These are phyloP conservation scores for Dascillus cervinus DNA, from an alignment of 2,888 invertebrate genomes.

Conservation along the genomic window DNA sequence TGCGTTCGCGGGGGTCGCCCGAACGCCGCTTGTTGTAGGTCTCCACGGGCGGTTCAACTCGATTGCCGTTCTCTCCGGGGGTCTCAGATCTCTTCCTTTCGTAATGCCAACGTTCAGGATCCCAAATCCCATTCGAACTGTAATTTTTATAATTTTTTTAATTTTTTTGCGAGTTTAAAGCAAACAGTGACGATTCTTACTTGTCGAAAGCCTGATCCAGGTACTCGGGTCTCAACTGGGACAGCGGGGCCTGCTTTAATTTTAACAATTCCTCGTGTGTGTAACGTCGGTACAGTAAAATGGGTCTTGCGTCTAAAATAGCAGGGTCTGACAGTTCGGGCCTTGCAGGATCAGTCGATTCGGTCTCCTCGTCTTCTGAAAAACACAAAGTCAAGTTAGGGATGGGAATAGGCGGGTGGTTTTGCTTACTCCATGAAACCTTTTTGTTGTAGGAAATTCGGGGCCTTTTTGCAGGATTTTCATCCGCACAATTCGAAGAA, in stretches of 20 bases:
- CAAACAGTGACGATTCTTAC: slow-evolving; percentile 41
- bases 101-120: slow-evolving; percentile 47
- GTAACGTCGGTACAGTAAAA: slow-evolving; percentile 46
- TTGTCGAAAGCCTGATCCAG: slow-evolving; percentile 50
- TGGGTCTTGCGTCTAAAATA: slow-evolving; percentile 50
- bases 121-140: slow-evolving; percentile 45
- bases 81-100: slow-evolving; percentile 54
- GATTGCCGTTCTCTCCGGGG: slow-evolving; percentile 54
- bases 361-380: no score
- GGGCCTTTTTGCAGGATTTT: no score
- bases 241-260: slow-evolving; percentile 60
- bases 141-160: no score
- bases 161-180: no score
- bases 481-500: no score
- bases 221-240: slow-evolving; percentile 66
- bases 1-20: slow-evolving; percentile 64
- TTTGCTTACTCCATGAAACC: slow-evolving; percentile 34
- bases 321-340: slow-evolving; percentile 45
- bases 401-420: no score
- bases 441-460: not conserved
- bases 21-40: slow-evolving; percentile 53
- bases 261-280: slow-evolving; percentile 64
- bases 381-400: no score
- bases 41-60: slow-evolving; percentile 48
- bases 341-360: slow-evolving; percentile 2